phyloP scores from a whole-genome alignment of 2,888 invertebrate genomes.

The Pseudococcus jackbeardsleyi region DNA sequence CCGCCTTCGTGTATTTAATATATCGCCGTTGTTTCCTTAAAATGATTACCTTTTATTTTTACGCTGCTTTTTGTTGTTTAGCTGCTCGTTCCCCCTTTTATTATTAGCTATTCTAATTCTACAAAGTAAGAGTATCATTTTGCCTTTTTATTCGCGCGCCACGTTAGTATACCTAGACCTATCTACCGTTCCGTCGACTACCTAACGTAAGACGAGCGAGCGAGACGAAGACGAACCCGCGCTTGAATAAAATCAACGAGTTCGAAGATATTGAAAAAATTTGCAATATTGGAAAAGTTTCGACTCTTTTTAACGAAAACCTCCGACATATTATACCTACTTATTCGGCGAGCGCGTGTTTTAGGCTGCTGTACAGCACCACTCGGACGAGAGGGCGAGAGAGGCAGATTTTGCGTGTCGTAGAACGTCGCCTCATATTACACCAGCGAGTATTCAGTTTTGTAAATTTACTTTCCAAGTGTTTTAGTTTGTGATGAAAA shows the following conservation, averaged over 20 bases:
- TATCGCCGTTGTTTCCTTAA: conserved; percentile 30
- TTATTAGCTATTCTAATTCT: conserved; percentile 25
- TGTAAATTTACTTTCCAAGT: conserved; percentile 28
- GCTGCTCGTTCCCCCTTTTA: neutral
- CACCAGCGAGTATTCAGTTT: neutral
- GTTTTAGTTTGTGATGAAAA: conserved; percentile 18
- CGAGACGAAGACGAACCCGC: neutral
- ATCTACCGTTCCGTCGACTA: no score
- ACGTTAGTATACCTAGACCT: no score
- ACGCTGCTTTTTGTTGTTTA: conserved; percentile 14
- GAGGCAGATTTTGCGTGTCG: neutral
- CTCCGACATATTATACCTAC: neutral
- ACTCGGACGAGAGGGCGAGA: no score
- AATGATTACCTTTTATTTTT: conserved; percentile 51
- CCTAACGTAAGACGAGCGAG: neutral
- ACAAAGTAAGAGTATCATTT: neutral
- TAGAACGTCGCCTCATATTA: neutral
- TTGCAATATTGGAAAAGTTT: conserved; percentile 28
- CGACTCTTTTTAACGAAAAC: neutral
- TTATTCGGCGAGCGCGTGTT: neutral
- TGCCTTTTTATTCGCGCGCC: neutral
- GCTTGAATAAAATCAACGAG: conserved; percentile 5
- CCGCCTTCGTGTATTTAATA: neutral
- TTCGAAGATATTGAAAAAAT: conserved; percentile 20
- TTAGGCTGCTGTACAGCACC: neutral